Conservation (phyloP, 2,888 invertebrate genomes). For the Phlogophora meticulosa region DNA sequence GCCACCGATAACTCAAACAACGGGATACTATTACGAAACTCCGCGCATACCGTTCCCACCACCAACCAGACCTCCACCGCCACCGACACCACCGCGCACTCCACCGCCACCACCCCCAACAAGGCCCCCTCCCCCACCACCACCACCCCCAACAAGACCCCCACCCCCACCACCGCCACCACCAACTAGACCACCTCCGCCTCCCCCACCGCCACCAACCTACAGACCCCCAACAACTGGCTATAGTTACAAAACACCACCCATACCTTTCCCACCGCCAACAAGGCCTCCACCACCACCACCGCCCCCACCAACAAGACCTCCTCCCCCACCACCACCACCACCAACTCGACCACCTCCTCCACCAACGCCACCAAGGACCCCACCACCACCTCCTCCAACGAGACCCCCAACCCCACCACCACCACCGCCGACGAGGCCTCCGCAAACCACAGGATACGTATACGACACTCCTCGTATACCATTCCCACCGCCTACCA, state of each 20-base stretch:
- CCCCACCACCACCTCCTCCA: conserved; percentile 7
- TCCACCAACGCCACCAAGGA: conserved; percentile 3
- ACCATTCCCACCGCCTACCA: conserved; percentile 9
- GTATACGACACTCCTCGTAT: conserved; percentile 12
- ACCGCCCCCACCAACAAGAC: conserved; percentile 62
- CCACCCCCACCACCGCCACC: conserved; percentile 65
- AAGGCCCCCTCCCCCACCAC: conserved; percentile 62
- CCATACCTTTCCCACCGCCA: conserved; percentile 48
- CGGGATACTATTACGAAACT: conserved; percentile 75
- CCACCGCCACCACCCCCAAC: conserved; percentile 25
- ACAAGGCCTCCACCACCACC: conserved; percentile 56
- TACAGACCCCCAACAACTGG: conserved; percentile 34
- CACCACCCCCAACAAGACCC: conserved; percentile 65
- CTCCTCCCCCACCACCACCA: conserved; percentile 53
- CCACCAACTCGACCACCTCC: conserved; percentile 49
- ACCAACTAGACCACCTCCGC: conserved; percentile 45
- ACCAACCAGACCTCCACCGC: conserved; percentile 50
- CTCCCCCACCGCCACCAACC: conserved; percentile 41
- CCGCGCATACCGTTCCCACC: conserved; percentile 62
- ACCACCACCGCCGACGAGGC: conserved; percentile 16
- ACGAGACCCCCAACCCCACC: conserved; percentile 5
- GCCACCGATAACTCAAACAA: conserved; percentile 61
- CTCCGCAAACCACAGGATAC: conserved; percentile 19
- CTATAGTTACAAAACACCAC: conserved; percentile 30
- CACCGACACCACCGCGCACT: conserved; percentile 41